phyloP scores from a whole-genome alignment of 1,140 invertebrate species.

The Heliothis virescens region DNA sequence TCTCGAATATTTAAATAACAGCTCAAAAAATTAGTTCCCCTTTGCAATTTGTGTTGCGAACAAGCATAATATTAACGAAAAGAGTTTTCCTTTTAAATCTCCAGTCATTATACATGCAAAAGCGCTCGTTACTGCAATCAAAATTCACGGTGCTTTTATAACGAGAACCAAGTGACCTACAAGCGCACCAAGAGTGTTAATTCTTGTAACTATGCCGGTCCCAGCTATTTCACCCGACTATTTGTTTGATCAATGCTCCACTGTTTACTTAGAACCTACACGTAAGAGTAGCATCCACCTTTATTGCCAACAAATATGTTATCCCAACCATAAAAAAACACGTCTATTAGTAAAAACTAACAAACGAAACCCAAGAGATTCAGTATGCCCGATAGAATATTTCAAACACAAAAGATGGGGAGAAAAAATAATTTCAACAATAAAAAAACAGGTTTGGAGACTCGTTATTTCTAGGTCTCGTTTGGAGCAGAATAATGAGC shows the following conservation, averaged over 20 bases:
- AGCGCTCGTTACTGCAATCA: constrained; percentile 9
- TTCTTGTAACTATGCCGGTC: constrained; percentile 35
- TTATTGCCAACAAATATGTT: neutral
- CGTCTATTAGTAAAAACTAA: constrained; percentile 15
- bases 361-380: constrained; percentile 35
- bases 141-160: constrained; percentile 35
- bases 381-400: constrained; percentile 31
- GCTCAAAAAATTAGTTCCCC: too few relatives aligned
- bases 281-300: neutral
- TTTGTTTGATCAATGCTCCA: constrained; percentile 39
- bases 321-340: constrained; percentile 1
- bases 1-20: too few relatives aligned
- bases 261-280: constrained; percentile 14
- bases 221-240: constrained; percentile 10
- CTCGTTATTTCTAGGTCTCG: constrained; percentile 45
- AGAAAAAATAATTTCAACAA: constrained; percentile 38
- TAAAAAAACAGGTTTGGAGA: constrained; percentile 43
- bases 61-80: constrained; percentile 16
- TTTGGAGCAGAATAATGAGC: constrained; percentile 18
- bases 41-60: neutral
- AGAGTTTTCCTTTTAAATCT: constrained; percentile 15
- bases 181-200: constrained; percentile 28
- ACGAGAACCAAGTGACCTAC: constrained; percentile 23
- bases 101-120: constrained; percentile 31
- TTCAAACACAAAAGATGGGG: constrained; percentile 34